Evolutionary conservation across 2,113 vertebrate genomes (phyloP).

Genomic region (Saimiri boliviensis): DNA sequence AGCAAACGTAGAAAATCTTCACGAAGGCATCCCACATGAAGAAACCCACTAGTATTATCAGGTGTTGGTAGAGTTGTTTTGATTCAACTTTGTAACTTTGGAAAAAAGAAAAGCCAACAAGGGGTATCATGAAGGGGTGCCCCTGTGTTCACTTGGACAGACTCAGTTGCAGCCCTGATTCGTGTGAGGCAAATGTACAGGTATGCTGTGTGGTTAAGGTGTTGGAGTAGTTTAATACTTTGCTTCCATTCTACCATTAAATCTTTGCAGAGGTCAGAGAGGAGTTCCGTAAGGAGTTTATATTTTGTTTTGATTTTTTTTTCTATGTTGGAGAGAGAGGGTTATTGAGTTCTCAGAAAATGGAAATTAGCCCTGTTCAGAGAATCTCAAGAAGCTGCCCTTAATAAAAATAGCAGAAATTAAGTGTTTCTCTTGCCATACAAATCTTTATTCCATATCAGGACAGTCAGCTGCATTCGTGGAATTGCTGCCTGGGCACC

Average conservation of each 20-base stretch:
- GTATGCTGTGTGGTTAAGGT: background rate
- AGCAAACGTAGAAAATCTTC: background rate
- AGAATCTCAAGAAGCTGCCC: constrained; percentile 37
- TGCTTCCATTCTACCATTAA: background rate
- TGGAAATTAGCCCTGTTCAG: constrained; percentile 25
- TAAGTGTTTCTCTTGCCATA: background rate
- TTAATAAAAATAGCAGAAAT: background rate
- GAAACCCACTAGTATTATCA: background rate
- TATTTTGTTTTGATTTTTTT: background rate
- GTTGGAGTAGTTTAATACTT: background rate
- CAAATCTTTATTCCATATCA: background rate
- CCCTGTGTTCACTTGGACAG: background rate
- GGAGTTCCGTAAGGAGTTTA: background rate
- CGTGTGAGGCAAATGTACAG: fast-evolving
- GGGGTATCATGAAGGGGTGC: background rate
- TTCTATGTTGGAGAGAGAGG: background rate
- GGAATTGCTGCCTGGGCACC: background rate
- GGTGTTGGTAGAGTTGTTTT: background rate
- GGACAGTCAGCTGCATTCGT: background rate
- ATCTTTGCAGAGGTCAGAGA: background rate
- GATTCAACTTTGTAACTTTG: background rate
- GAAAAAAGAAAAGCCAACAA: background rate
- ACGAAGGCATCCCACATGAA: background rate
- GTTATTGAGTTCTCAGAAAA: constrained; percentile 58
- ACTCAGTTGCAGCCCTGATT: background rate